A percentile compares a stretch with the other conserved stretches of the same genome.
These are phyloP conservation scores for Drosophila nikananu DNA, from an alignment of 1,140 invertebrate genomes.

Conservation along the genomic window DNA sequence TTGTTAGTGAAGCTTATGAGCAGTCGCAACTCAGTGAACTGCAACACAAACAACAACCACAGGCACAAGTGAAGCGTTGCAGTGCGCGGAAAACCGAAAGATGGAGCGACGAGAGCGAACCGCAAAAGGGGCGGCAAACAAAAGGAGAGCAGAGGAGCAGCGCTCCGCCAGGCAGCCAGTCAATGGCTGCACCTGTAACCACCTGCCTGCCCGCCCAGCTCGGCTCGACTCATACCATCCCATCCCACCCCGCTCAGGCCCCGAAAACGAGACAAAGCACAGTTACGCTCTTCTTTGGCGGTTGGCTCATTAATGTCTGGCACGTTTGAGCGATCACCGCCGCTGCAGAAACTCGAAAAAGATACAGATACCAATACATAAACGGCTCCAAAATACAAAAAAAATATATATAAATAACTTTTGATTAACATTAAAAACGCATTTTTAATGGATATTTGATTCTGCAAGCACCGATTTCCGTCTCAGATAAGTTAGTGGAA, in stretches of 20 bases:
- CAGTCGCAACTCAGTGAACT: constrained; percentile 79
- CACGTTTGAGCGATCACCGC: constrained; percentile 77
- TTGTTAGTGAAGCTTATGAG: constrained; percentile 82
- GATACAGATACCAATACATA: constrained; percentile 30
- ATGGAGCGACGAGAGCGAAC: constrained; percentile 35
- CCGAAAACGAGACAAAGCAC: constrained; percentile 53
- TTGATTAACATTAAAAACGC: constrained; percentile 75
- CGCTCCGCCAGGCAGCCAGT: constrained; percentile 33
- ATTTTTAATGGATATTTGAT: constrained; percentile 54
- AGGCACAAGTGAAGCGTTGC: constrained; percentile 77
- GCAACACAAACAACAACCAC: constrained; percentile 64
- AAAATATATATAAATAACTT: constrained; percentile 44
- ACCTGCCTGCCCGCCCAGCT: constrained; percentile 41
- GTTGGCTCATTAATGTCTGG: constrained; percentile 63
- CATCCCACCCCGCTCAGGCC: not conserved
- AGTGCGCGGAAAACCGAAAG: constrained; percentile 38
- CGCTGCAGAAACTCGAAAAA: constrained; percentile 39
- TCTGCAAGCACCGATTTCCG: constrained; percentile 51
- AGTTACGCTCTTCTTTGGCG: constrained; percentile 56
- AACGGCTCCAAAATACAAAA: constrained; percentile 21
- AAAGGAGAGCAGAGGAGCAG: constrained; percentile 59
- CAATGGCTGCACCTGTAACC: constrained; percentile 79
- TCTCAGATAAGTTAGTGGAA: constrained; percentile 12
- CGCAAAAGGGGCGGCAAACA: constrained; percentile 53
- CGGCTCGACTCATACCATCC: not conserved